Percentiles rank a stretch among this genome's conserved stretches.
Evolutionary conservation across 2,888 invertebrate genomes (phyloP).

Genomic region (Conistra vaccinii): DNA sequence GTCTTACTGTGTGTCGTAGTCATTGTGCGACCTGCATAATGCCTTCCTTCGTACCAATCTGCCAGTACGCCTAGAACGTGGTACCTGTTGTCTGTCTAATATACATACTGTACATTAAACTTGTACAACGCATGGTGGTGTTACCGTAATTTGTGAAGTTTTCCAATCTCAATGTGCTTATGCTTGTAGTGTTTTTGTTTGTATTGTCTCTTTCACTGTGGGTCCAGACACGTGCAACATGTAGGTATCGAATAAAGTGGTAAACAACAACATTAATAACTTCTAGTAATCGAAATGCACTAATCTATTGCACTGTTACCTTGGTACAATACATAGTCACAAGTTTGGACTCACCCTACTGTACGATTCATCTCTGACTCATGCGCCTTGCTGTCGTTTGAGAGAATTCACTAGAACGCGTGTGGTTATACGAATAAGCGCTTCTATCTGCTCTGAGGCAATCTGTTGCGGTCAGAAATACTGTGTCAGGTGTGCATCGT

Average conservation of each 20-base stretch:
- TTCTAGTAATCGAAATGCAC: not conserved
- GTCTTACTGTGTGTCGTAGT: constrained; percentile 90
- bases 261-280: too few species aligned
- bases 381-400: not conserved
- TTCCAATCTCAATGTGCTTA: constrained; percentile 80
- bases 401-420: not conserved
- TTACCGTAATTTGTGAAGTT: constrained; percentile 42
- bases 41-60: constrained; percentile 84
- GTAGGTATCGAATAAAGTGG: not conserved
- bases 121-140: constrained; percentile 51
- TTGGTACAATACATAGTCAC: not conserved
- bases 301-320: not conserved
- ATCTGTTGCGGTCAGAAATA: not conserved
- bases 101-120: constrained; percentile 47
- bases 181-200: constrained; percentile 75
- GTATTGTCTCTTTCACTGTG: constrained; percentile 42
- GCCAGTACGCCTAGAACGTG: constrained; percentile 90
- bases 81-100: constrained; percentile 80
- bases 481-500: constrained; percentile 17
- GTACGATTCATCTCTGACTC: constrained; percentile 23
- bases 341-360: constrained; percentile 9
- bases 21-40: constrained; percentile 90
- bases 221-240: constrained; percentile 19
- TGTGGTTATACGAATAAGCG: not conserved
- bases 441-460: not conserved